Base-by-base conservation (phyloP, 2,113 vertebrate genomes). In the Cebidichthys violaceus region DNA sequence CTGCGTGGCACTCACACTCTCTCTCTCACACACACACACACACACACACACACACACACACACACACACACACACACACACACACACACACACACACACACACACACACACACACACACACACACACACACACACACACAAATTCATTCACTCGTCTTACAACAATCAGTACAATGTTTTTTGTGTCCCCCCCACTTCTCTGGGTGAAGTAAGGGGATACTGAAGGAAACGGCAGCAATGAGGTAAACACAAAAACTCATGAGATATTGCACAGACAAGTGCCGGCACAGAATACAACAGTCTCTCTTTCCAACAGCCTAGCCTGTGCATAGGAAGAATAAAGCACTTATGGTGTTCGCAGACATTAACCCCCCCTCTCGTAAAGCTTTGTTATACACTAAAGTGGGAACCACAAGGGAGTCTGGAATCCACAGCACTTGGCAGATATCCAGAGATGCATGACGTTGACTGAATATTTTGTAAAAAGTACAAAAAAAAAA, bases 331-430 rank as follows among this genome's bases (percentile, higher is more conserved):
- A 99, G 97, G 96, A 96, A 96, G 96, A 95, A 96, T 98, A 99
- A 99, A 99, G 98, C 98, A 99, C 98, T 99, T 99, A 96, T 95
- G 98, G 98, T 97, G 96, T 96, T 96, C 92, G 96, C 97, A 96
- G 96, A 96, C 95, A 94, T 95, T 95, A 95, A 95, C 84, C 86
- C 93, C 86, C 93, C 92, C 95, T 95, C 96, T 93, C 88, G 92
- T 96, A 96, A 96, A 96, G 95, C 96, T 95, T 93, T 83, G 86
- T 86, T 90, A 70, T 83, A 82, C 90, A 89, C 87, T 82, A 50
- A 84, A 83, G 93, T 75, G 74, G 83, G 82, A 87, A 88, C 67
- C 82, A 92, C 83, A 86, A 15, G 86, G 90, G 37, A 93, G 92
- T 94, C 90, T 90, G 77, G 68, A 81, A 85, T 86, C 81, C 80